Conservation (phyloP, 2,797 vertebrate genomes). For the Allobates femoralis region DNA sequence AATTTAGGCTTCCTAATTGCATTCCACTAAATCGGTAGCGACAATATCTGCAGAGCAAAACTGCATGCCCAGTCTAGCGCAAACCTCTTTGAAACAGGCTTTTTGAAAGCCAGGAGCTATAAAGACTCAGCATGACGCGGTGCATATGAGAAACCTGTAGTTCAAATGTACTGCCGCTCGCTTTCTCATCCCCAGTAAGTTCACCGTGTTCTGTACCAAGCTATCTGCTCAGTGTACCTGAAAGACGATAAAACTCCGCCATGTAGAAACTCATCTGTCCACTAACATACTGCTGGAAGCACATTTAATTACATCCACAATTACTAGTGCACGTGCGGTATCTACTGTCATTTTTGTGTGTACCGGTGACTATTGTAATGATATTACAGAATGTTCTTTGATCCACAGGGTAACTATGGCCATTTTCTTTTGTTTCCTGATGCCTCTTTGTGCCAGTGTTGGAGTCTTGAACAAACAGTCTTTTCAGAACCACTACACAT, state of each 20-base stretch:
- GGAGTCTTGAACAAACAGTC: constrained; percentile 70
- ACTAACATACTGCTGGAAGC: constrained; percentile 79
- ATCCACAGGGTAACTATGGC: not conserved
- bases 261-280: constrained; percentile 86
- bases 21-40: constrained; percentile 97
- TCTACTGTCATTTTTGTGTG: constrained; percentile 85
- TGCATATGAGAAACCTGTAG: constrained; percentile 88
- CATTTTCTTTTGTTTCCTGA: constrained; percentile 53
- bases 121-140: constrained; percentile 89
- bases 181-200: constrained; percentile 87
- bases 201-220: constrained; percentile 81
- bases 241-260: constrained; percentile 85
- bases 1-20: constrained; percentile 99
- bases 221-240: constrained; percentile 87
- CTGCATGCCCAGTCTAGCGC: constrained; percentile 91
- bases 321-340: constrained; percentile 77
- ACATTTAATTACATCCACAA: constrained; percentile 88
- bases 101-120: constrained; percentile 88
- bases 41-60: constrained; percentile 89
- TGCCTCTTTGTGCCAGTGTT: constrained; percentile 71
- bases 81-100: constrained; percentile 90
- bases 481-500: constrained; percentile 92
- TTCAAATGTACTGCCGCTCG: constrained; percentile 88
- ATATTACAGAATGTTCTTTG: constrained; percentile 65
- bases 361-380: constrained; percentile 67